Evolutionary conservation across 2,888 invertebrate genomes (phyloP), one percentile per base, ranked within the genome.

Genomic region (Machimus atricapillus): DNA sequence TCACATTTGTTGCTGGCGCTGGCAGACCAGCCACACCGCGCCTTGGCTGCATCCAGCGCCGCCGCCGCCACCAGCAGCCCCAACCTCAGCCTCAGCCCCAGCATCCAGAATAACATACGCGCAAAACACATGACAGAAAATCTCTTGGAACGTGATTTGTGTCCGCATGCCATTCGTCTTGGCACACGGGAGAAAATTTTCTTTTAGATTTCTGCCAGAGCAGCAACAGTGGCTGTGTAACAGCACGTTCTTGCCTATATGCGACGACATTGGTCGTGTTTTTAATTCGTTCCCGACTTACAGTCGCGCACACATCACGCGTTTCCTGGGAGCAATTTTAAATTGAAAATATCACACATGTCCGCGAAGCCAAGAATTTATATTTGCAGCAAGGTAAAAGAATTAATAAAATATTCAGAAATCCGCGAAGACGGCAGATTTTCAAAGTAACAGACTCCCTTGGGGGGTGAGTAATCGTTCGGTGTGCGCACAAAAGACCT

Each of bases 111-210:
- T 19, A 12, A 66, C 27, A 66, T 27, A 27, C 23, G 66, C 66
- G 66, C 66, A 23, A 52, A 78, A 78, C 78, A 43, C 78, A 79
- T 79, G 79, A 34, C 79, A 52, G 27, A 79, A 79, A 23, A 79
- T 52, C 78, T 52, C 31, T 46, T 52, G 79, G 52, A 79, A 79
- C 79, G 79, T 79, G 79, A 79, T 46, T 79, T 79, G 79, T 79
- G 52, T 79, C 79, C 52, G 46, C 79, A 79, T 79, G 52, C 79
- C 79, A 79, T 79, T 78, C 79, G 40, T 46, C 79, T 79, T 79
- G 46, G 27, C 23, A 46, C 52, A 79, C 52, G 31, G 52, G 79
- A 79, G 31, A 9, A 79, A 31, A 52, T 79, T 79, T 79, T 79
- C 79, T 79, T 79, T 66, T 66, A 66, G 66, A 66, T 9, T 27